These are phyloP conservation scores for Oscheius myriophilus DNA, from an alignment of 2,888 invertebrate genomes.

Conservation along the genomic window DNA sequence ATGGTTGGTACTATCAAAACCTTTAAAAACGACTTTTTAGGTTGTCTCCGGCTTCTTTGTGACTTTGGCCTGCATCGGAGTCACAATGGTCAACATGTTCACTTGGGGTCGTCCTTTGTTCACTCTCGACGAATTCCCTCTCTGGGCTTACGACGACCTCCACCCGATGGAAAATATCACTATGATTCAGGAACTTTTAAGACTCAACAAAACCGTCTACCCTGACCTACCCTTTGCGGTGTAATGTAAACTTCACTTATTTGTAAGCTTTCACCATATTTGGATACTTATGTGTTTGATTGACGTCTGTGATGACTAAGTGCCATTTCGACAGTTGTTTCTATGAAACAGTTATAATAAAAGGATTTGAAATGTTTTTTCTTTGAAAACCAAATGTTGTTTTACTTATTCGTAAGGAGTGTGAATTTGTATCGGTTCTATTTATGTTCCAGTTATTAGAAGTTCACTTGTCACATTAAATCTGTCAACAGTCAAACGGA, in stretches of 20 bases:
- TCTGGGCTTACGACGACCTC: conserved; percentile 45
- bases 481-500: too few species aligned
- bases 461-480: too few species aligned
- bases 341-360: conserved; percentile 16
- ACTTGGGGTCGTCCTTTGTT: conserved; percentile 48
- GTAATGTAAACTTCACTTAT: conserved; percentile 1
- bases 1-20: conserved; percentile 40
- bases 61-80: conserved; percentile 44
- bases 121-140: conserved; percentile 50
- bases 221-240: conserved; percentile 21
- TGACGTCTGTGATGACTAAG: too few species aligned
- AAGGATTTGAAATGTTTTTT: too few species aligned
- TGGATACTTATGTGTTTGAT: not conserved
- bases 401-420: too few species aligned
- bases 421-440: too few species aligned
- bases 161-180: conserved; percentile 32
- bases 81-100: conserved; percentile 46
- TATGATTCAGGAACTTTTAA: conserved; percentile 17
- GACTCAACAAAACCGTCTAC: conserved; percentile 21
- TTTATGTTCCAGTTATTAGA: too few species aligned
- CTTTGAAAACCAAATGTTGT: conserved; percentile 11
- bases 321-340: conserved; percentile 6
- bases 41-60: conserved; percentile 48
- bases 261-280: conserved; percentile 14
- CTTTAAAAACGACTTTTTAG: conserved; percentile 28